phyloP scores from a whole-genome alignment of 2,113 vertebrate species.

The Salvelinus namaycush region DNA sequence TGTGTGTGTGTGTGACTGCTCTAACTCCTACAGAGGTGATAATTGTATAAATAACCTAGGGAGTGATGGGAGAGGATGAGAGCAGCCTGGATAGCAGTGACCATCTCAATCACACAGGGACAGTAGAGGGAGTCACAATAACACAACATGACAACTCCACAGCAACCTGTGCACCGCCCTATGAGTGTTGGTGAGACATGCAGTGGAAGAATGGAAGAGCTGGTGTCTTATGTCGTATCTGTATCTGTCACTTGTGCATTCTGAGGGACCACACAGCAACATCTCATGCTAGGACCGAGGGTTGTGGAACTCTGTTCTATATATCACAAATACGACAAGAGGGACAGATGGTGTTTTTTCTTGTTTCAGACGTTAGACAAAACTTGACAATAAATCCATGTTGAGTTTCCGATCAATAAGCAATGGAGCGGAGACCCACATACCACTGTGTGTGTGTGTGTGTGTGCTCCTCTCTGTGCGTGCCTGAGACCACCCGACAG shows the following conservation, averaged over 20 bases:
- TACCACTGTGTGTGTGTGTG: neutral
- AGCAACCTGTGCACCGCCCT: too few relatives aligned
- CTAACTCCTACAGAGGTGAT: neutral
- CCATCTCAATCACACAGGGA: neutral
- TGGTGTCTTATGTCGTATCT: too few relatives aligned
- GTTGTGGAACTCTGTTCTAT: neutral
- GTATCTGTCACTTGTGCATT: too few relatives aligned
- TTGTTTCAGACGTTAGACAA: too few relatives aligned
- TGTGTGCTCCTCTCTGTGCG: neutral
- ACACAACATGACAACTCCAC: neutral
- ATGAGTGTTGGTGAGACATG: too few relatives aligned
- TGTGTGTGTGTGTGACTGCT: too few relatives aligned
- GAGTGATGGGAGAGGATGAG: neutral
- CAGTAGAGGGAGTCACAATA: neutral
- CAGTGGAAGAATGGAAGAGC: too few relatives aligned
- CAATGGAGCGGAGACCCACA: neutral
- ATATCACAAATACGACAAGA: neutral
- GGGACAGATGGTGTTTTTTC: too few relatives aligned
- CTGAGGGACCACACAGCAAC: neutral
- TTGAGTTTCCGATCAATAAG: neutral
- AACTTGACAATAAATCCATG: too few relatives aligned
- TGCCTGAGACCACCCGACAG: neutral
- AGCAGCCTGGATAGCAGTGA: neutral
- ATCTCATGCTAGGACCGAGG: too few relatives aligned
- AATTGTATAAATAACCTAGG: neutral